A percentile compares a stretch with the other conserved stretches of the same genome.
Evolutionary conservation across 2,797 vertebrate species (phyloP).

Genomic region (Molossus molossus): DNA sequence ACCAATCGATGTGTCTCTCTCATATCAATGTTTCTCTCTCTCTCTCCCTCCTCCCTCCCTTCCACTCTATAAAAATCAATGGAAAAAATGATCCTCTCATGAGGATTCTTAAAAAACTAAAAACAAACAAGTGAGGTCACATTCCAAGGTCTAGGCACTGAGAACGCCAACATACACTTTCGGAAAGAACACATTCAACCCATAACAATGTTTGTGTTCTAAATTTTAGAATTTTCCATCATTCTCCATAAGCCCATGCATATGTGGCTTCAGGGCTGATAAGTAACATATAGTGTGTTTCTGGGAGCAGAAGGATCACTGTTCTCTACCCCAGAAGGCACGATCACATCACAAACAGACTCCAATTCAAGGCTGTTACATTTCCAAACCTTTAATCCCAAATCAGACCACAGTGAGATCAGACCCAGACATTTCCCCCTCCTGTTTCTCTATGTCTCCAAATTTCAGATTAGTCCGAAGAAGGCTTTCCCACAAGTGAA

Average conservation of each 20-base stretch:
- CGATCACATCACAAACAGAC: neutral
- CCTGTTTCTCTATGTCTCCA: neutral
- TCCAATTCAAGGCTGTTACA: neutral
- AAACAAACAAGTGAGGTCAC: neutral
- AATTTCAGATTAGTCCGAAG: neutral
- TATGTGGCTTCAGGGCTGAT: neutral
- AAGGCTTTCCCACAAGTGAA: neutral
- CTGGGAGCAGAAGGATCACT: fast-evolving
- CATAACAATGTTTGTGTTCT: fast-evolving
- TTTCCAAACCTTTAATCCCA: constrained; percentile 79
- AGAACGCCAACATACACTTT: neutral
- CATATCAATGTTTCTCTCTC: neutral
- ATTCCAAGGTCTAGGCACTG: neutral
- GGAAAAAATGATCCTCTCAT: no score
- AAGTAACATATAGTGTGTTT: fast-evolving
- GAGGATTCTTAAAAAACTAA: neutral
- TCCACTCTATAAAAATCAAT: neutral
- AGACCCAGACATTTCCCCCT: neutral
- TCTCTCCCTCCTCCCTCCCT: neutral
- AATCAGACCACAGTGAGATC: neutral
- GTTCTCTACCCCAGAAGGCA: fast-evolving
- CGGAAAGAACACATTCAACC: neutral
- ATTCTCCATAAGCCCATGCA: fast-evolving
- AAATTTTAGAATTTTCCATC: neutral
- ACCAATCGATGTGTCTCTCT: neutral